These are phyloP conservation scores for Dromaius novaehollandiae DNA, from an alignment of 2,113 vertebrate species.

Conservation along the genomic window DNA sequence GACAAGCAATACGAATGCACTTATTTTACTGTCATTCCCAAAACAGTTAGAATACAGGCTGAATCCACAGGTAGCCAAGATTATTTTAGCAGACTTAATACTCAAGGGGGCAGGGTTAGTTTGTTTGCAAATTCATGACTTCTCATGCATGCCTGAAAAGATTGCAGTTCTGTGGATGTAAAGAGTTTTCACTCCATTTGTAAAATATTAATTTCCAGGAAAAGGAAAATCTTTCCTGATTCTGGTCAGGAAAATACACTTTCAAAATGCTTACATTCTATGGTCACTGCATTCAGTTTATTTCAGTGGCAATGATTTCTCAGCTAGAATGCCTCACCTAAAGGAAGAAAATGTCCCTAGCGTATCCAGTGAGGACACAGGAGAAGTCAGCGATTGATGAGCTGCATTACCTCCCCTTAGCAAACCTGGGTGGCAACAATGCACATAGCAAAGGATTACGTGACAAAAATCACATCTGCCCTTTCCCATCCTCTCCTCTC, in stretches of 20 bases:
- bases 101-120: background rate
- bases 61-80: background rate
- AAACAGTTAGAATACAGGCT: background rate
- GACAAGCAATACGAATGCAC: background rate
- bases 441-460: background rate
- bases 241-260: background rate
- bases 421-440: background rate
- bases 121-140: background rate
- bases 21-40: background rate
- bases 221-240: constrained; percentile 13
- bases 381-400: background rate
- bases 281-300: rapidly evolving
- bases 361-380: background rate
- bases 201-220: background rate
- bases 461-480: background rate
- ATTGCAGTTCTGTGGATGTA: background rate
- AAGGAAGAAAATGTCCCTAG: background rate
- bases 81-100: background rate
- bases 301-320: background rate
- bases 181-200: background rate
- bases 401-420: background rate
- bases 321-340: background rate
- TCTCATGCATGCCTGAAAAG: background rate
- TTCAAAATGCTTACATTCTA: background rate
- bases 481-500: background rate